Percentiles rank a stretch among this genome's conserved stretches.
These are phyloP conservation scores for Hipposideros larvatus DNA, from an alignment of 2,797 vertebrate species.

Conservation along the genomic window DNA sequence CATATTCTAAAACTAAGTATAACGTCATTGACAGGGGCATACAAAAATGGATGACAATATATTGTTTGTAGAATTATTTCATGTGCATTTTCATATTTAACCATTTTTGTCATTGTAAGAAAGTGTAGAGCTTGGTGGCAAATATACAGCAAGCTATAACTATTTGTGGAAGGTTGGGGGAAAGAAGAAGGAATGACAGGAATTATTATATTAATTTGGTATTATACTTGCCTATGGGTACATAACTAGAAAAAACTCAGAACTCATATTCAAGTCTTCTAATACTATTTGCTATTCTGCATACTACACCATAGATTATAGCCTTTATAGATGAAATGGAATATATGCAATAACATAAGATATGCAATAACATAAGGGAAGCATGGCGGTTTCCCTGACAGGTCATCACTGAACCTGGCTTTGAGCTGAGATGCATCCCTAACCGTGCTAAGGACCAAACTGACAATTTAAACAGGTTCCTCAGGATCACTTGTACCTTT, in stretches of 20 bases:
- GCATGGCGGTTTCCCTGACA: accelerated
- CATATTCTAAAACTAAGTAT: neutral
- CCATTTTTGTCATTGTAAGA: neutral
- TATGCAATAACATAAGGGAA: accelerated
- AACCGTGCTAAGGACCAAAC: neutral
- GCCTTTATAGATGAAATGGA: neutral
- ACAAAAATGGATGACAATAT: neutral
- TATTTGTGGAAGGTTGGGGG: neutral
- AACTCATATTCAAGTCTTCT: neutral
- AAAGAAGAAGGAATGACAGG: neutral
- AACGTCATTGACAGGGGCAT: neutral
- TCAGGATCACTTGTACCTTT: neutral
- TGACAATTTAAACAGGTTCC: neutral
- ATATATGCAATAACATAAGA: accelerated
- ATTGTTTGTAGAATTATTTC: neutral
- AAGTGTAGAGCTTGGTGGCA: neutral
- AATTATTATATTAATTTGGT: neutral
- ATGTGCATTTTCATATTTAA: neutral
- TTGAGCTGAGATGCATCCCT: neutral
- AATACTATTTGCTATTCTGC: neutral
- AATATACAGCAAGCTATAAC: neutral
- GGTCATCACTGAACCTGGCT: neutral
- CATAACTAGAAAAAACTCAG: neutral
- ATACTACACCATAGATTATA: accelerated
- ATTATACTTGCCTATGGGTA: neutral